Evolutionary conservation across 2,113 vertebrate species (phyloP).

Genomic region (Pogona vitticeps): DNA sequence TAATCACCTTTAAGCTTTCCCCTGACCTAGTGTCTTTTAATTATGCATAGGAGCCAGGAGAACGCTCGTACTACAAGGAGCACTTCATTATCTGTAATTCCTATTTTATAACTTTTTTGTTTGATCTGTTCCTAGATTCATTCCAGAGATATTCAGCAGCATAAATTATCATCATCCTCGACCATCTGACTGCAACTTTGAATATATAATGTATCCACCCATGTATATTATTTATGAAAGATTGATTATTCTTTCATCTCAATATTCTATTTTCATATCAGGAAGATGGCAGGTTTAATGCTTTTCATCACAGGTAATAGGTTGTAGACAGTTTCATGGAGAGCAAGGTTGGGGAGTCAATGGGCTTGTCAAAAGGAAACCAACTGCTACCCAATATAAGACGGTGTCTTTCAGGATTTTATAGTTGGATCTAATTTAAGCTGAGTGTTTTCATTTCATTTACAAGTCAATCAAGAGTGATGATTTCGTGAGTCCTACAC

Average conservation of each 20-base stretch:
- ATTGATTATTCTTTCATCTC: conserved; percentile 76
- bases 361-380: conserved; percentile 13
- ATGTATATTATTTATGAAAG: conserved; percentile 80
- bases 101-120: conserved; percentile 82
- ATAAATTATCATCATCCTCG: conserved; percentile 77
- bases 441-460: background rate
- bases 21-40: conserved; percentile 68
- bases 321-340: conserved; percentile 3
- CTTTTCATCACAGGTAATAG: conserved; percentile 39
- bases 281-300: conserved; percentile 57
- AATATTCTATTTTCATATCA: conserved; percentile 72
- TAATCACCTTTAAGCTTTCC: conserved; percentile 62
- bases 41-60: conserved; percentile 60
- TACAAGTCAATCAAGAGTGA: background rate
- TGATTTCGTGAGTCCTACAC: background rate
- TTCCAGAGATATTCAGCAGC: conserved; percentile 76
- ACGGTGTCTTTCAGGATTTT: background rate
- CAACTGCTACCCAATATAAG: background rate
- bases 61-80: conserved; percentile 64
- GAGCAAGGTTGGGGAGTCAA: conserved; percentile 10
- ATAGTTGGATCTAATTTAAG: background rate
- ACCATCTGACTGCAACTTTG: conserved; percentile 73
- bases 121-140: conserved; percentile 79
- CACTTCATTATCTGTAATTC: conserved; percentile 79
- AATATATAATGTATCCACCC: conserved; percentile 71